phyloP scores from a whole-genome alignment of 2,888 invertebrate species.

The Leptothorax acervorum region DNA sequence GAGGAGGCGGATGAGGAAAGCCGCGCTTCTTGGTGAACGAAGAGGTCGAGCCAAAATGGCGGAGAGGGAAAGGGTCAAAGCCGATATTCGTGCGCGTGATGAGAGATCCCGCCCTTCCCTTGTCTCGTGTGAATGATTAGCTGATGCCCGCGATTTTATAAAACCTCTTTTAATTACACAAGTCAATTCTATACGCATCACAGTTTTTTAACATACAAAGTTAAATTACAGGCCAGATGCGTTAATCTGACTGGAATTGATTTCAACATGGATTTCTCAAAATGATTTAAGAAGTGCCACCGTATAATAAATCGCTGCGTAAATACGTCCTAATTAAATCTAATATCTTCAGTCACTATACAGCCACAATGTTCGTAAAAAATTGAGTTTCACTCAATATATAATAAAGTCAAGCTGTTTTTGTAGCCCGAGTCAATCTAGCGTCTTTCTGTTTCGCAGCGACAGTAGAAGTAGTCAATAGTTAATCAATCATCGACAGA shows the following conservation, averaged over 20 bases:
- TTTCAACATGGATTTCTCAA: neutral
- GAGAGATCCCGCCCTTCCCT: slow-evolving; percentile 17
- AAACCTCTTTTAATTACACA: neutral
- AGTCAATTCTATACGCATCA: neutral
- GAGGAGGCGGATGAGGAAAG: slow-evolving; percentile 57
- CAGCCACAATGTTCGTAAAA: neutral
- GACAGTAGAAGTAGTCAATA: slow-evolving; percentile 21
- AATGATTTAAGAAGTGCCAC: neutral
- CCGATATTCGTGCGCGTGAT: slow-evolving; percentile 24
- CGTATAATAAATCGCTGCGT: neutral
- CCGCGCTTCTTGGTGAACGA: slow-evolving; percentile 54
- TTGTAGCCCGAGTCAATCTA: slow-evolving; percentile 4
- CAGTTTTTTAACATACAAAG: neutral
- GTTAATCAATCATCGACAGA: slow-evolving; percentile 48
- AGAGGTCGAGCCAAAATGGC: slow-evolving; percentile 55
- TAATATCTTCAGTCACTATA: neutral
- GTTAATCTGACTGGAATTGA: neutral
- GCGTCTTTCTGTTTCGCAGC: slow-evolving; percentile 2
- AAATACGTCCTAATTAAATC: neutral
- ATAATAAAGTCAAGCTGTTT: slow-evolving; percentile 9
- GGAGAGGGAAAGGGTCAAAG: slow-evolving; percentile 51
- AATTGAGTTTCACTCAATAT: neutral
- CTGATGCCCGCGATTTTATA: neutral
- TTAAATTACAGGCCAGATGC: neutral
- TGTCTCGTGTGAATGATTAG: slow-evolving; percentile 7